These are phyloP conservation scores for Campylomormyrus numenius DNA, from an alignment of 2,113 vertebrate genomes.

Conservation along the genomic window DNA sequence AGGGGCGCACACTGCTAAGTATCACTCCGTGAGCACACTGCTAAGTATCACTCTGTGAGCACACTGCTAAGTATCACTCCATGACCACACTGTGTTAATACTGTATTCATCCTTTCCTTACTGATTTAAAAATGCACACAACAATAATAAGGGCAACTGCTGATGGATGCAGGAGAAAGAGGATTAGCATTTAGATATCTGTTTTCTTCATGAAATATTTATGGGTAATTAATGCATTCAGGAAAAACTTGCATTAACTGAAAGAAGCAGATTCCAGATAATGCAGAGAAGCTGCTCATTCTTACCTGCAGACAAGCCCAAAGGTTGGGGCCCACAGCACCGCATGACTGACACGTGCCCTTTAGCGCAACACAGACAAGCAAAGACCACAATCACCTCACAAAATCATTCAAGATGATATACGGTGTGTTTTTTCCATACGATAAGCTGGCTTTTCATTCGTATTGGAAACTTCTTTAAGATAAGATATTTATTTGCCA, in stretches of 20 bases:
- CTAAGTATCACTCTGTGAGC: not conserved
- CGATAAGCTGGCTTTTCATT: not conserved
- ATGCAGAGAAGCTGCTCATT: not conserved
- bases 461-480: not conserved
- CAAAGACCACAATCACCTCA: not conserved
- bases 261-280: not conserved
- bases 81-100: not conserved
- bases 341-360: slow-evolving; percentile 94
- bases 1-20: not conserved
- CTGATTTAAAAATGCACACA: not conserved
- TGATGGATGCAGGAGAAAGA: not conserved
- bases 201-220: not conserved
- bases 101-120: not conserved
- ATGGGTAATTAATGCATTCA: no score
- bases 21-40: not conserved
- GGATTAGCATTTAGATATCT: not conserved
- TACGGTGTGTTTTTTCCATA: not conserved
- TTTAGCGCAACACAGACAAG: slow-evolving; percentile 38
- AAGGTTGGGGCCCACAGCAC: slow-evolving; percentile 84
- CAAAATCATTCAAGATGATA: not conserved
- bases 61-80: not conserved
- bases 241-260: not conserved
- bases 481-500: not conserved
- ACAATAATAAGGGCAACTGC: not conserved
- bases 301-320: slow-evolving; percentile 98